Percentiles rank a stretch among this genome's conserved stretches.
Evolutionary conservation across 2,888 invertebrate genomes (phyloP).

Genomic region (Lepidochitona cinerea): DNA sequence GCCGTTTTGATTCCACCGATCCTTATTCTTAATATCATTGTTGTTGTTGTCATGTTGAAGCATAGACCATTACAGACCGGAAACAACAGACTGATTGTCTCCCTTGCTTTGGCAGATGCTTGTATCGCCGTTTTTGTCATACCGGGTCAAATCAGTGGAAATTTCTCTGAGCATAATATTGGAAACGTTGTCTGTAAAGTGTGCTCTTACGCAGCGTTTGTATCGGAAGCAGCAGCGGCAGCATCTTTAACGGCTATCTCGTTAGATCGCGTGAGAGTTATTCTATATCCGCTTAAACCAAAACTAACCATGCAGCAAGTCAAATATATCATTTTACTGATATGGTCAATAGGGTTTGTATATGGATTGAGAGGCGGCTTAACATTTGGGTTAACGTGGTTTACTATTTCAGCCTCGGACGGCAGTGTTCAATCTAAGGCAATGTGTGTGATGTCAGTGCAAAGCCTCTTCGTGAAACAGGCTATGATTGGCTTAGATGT

Average conservation of each 20-base stretch:
- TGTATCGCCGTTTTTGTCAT: slow-evolving; percentile 5
- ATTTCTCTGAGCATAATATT: background rate
- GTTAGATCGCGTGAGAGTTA: background rate
- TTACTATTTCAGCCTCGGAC: no score
- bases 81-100: background rate
- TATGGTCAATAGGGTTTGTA: background rate
- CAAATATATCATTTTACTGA: background rate
- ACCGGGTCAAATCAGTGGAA: background rate
- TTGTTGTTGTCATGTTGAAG: background rate
- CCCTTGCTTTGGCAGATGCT: background rate
- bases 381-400: background rate
- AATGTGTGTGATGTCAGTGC: background rate
- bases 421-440: background rate
- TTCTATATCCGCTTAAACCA: background rate
- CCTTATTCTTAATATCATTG: background rate
- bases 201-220: background rate
- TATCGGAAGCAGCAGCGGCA: background rate
- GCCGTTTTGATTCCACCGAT: background rate
- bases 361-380: background rate
- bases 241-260: background rate
- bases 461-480: background rate
- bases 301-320: background rate
- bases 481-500: background rate
- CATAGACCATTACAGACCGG: background rate
- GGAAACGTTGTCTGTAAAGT: background rate